These are phyloP conservation scores for Scaptomyza parva DNA, from an alignment of 2,888 invertebrate species.

Conservation along the genomic window DNA sequence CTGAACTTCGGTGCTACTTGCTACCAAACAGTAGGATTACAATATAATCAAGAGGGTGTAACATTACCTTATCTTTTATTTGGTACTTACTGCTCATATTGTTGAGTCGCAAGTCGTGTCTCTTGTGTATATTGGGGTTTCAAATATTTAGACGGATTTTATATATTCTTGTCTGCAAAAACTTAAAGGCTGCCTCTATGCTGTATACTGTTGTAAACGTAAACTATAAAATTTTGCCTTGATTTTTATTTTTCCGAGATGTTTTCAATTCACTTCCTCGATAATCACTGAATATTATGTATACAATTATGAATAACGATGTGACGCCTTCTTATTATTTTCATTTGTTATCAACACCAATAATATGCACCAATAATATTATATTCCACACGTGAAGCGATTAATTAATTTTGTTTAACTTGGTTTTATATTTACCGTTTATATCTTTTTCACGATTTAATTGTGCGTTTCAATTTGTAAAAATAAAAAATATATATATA, in stretches of 20 bases:
- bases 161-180: neutral
- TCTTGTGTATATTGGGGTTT: too few species aligned
- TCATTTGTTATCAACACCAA: too few species aligned
- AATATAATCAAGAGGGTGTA: neutral
- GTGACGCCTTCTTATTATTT: too few species aligned
- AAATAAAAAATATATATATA: slow-evolving; percentile 5
- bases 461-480: neutral
- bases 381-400: too few species aligned
- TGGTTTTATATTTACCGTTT: neutral
- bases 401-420: neutral
- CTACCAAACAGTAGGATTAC: neutral
- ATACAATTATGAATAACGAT: too few species aligned
- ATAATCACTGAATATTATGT: neutral
- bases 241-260: neutral
- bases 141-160: neutral
- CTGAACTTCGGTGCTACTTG: neutral
- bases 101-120: too few species aligned
- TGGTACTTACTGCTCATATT: slow-evolving; percentile 23
- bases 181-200: too few species aligned
- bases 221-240: too few species aligned
- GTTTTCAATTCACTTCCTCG: neutral
- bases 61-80: neutral
- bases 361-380: too few species aligned
- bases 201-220: too few species aligned
- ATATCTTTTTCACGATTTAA: neutral